These are phyloP conservation scores for Galemys pyrenaicus DNA, from an alignment of 2,113 vertebrate genomes.

Conservation along the genomic window DNA sequence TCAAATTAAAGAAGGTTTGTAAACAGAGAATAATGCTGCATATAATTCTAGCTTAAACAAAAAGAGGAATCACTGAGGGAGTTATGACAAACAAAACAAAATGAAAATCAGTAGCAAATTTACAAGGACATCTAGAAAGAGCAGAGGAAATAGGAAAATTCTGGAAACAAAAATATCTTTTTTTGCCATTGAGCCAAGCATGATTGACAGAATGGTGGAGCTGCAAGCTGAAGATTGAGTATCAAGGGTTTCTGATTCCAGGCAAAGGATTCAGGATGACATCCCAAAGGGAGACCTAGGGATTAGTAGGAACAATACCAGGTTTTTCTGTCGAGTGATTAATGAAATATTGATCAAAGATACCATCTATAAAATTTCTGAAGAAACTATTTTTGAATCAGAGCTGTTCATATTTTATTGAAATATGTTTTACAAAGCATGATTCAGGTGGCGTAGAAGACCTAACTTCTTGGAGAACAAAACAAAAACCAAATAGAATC, in stretches of 20 bases:
- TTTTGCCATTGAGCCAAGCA: not conserved
- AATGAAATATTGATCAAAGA: conserved; percentile 37
- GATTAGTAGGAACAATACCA: not conserved
- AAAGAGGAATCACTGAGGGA: not conserved
- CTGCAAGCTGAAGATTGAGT: not conserved
- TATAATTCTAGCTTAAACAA: not conserved
- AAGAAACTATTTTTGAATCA: conserved; percentile 42
- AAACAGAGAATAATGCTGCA: conserved; percentile 8
- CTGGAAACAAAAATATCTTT: conserved; percentile 19
- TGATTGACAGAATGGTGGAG: not conserved
- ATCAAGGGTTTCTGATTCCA: not conserved
- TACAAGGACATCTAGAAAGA: conserved; percentile 30
- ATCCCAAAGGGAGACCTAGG: not conserved
- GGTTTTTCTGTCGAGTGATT: conserved; percentile 12
- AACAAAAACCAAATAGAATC: not conserved
- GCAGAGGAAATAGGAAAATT: not conserved
- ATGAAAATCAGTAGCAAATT: conserved; percentile 24
- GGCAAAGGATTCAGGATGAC: not conserved
- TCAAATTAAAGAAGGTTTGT: not conserved
- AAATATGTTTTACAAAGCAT: conserved; percentile 35
- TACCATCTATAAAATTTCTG: conserved; percentile 42
- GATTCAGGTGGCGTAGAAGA: not conserved
- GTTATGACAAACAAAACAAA: conserved; percentile 24
- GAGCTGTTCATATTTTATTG: conserved; percentile 8
- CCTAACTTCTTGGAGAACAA: conserved; percentile 15